Evolutionary conservation across 2,888 invertebrate genomes (phyloP).

Genomic region (Thyatira batis): DNA sequence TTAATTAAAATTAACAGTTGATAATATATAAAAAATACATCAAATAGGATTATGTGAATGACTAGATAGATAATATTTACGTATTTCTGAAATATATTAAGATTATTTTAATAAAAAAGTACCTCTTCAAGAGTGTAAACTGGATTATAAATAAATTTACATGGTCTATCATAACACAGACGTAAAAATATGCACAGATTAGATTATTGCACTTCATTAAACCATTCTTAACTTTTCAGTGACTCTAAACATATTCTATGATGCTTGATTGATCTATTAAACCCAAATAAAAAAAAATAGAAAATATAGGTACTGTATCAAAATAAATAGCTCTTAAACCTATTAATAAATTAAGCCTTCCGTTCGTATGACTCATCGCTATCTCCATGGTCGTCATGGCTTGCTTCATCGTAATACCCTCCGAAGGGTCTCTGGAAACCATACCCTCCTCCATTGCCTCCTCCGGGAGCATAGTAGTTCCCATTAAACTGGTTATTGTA

Average conservation of each 20-base stretch:
- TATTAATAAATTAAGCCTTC: neutral
- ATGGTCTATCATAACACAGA: neutral
- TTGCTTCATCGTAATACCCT: slow-evolving; percentile 42
- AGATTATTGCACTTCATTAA: neutral
- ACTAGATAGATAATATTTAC: neutral
- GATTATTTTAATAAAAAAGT: no score
- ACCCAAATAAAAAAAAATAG: neutral
- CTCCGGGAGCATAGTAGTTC: slow-evolving; percentile 54
- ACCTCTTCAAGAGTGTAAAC: no score
- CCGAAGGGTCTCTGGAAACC: slow-evolving; percentile 52
- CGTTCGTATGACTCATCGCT: slow-evolving; percentile 21
- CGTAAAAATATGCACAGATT: neutral
- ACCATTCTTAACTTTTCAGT: neutral
- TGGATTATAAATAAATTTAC: neutral
- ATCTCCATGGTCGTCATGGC: slow-evolving; percentile 26
- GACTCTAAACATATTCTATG: no score
- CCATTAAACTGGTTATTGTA: slow-evolving; percentile 72
- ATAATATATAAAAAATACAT: neutral
- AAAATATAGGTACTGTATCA: neutral
- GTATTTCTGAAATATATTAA: neutral
- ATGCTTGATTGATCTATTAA: no score
- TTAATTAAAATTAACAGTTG: neutral
- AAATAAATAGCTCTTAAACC: neutral
- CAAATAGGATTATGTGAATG: neutral
- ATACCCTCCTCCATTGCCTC: slow-evolving; percentile 40